Base-by-base conservation (phyloP, 2,797 vertebrate genomes). In the Dendrocincla fuliginosa region DNA sequence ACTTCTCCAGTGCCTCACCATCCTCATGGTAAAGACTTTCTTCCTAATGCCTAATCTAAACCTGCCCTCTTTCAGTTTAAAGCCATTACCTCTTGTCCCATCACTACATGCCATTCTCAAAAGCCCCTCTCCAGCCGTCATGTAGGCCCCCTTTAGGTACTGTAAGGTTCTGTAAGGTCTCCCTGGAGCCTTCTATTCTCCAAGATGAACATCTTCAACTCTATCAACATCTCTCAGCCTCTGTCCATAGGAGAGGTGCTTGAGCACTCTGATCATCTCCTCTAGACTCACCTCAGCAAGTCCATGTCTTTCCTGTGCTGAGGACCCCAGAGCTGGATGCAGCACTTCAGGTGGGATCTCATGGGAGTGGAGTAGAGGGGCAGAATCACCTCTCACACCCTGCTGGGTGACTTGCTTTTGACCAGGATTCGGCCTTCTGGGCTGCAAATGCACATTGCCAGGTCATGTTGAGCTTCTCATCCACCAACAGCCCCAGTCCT, bases 401-500 rank as follows among this genome's bases (percentile, higher is more conserved):
- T 65, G 18, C 39, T 77, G 57, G 4, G 30, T 25, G 3, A 0
- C 0, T 15, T 65, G 8, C 44, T 59, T 12, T 52, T 32, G 52
- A 15, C 4, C n/a, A 46, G n/a, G 3, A 33, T 5, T 27, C 1
- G 4, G 14, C 28, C 71, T 65, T 57, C 28, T 32, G 39, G n/a
- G 39, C 25, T 32, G 22, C 59, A 53, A 1, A 3, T 13, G 4
- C 13, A 28, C 20, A 10, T 14, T 35, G 7, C 22, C 0, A 1
- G 30, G 39, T 35, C 2, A 28, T 10, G 30, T 4, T 56, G 56
- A 50, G 49, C 23, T 9, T 44, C 35, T 49, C 24, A 2, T 39
- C 35, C 60, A 18, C n/a, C 42, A 49, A 3, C 32, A 39, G 19
- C 13, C 32, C 46, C 19, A 25, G 6, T 68, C 30, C 32, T 79